phyloP scores from a whole-genome alignment of 2,797 vertebrate genomes.

The Neostethus bicornis region DNA sequence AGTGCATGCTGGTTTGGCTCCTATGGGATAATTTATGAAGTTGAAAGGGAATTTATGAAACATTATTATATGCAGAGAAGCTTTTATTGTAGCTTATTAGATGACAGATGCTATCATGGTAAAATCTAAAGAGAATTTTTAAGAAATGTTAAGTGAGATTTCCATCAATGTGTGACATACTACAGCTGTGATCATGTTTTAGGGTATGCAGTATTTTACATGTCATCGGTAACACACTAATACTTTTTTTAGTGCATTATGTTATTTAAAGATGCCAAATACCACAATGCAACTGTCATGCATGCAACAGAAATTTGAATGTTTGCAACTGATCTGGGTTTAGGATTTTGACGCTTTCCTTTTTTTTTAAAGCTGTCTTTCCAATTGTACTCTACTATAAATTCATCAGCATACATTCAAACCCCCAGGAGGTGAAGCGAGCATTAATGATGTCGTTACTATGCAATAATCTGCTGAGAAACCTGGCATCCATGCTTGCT shows the following conservation, averaged over 20 bases:
- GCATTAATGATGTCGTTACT: neutral
- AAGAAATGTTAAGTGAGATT: constrained; percentile 10
- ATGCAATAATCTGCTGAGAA: neutral
- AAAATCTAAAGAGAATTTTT: constrained; percentile 2
- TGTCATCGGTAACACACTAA: constrained; percentile 22
- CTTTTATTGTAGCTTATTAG: constrained; percentile 18
- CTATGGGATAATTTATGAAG: constrained; percentile 28
- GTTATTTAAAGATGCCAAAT: constrained; percentile 50
- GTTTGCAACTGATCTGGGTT: constrained; percentile 8
- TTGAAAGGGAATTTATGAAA: constrained; percentile 52
- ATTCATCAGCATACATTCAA: neutral
- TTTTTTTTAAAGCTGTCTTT: constrained; percentile 13
- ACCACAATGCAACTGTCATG: neutral
- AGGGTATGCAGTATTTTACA: constrained; percentile 8
- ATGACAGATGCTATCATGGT: constrained; percentile 3
- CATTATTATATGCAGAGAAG: constrained; percentile 18
- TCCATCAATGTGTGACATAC: constrained; percentile 2
- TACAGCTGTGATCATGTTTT: constrained; percentile 8
- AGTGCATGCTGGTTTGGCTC: constrained; percentile 31
- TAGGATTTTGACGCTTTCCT: neutral
- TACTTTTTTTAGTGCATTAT: constrained; percentile 7
- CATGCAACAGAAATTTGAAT: constrained; percentile 10
- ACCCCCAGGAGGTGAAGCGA: neutral
- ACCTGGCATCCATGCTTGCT: neutral
- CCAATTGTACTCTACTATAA: neutral